Evolutionary conservation across 2,113 vertebrate genomes (phyloP), one percentile per base, ranked within the genome.

Genomic region (Phalacrocorax brasilianus): DNA sequence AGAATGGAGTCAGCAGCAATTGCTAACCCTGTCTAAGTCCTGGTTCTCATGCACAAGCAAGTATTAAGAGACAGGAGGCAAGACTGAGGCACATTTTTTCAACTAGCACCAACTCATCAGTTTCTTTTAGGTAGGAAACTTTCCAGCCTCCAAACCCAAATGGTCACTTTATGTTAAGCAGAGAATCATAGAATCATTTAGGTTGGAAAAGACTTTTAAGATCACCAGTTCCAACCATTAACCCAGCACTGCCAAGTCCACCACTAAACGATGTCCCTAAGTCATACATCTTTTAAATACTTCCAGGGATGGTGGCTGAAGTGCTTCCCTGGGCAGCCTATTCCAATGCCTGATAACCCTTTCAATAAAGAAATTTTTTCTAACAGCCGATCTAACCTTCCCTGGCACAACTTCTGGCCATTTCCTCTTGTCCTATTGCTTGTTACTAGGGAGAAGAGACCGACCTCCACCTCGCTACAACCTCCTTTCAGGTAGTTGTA

Each of bases 381-480:
- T 40, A 11, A 40, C 33, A 61, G 10, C 27, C 15, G 77, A 2
- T 40, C 12, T 56, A 81, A 89, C 45, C 14, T 4, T 44, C 8
- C 16, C 33, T 28, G 11, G 6, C 1, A 1, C 47, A 56, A 8
- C 9, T 33, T 72, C 24, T 52, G 33, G 11, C 4, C 1, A 2
- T 47, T 61, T 82, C 7, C 8, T 58, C 16, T 73, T 3, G 3
- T 62, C 56, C 44, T 38, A 23, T 49, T 6, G 0, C 38, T 35
- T 30, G 5, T 45, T 68, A 5, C 59, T 53, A 42, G 52, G 19
- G 22, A 58, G 53, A 63, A 53, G 14, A 35, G 63, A 15, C 42
- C 7, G 2, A 26, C 22, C 15, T 23, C 32, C 56, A 22, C 20
- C 32, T 58, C 8, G 4, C 56, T 6, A 33, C 56, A n/a, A 14